These are phyloP conservation scores for Ficedula albicollis DNA, from an alignment of 2,797 vertebrate species.

Conservation along the genomic window DNA sequence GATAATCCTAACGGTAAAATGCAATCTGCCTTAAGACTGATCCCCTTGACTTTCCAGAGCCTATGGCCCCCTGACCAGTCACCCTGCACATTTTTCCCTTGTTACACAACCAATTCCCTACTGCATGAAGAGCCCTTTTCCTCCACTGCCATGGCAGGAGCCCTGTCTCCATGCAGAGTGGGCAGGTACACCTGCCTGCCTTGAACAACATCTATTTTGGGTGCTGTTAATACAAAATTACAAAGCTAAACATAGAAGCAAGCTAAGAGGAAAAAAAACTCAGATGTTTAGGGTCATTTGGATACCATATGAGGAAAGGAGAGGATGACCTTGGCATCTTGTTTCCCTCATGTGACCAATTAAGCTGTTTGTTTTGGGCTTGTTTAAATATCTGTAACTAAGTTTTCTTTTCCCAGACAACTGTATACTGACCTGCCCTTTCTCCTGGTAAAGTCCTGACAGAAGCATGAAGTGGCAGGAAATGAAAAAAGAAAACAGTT, in stretches of 20 bases:
- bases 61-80: neutral
- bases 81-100: neutral
- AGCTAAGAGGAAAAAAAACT: neutral
- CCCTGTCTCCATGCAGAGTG: neutral
- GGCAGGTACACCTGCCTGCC: neutral
- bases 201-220: neutral
- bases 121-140: neutral
- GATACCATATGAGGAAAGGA: neutral
- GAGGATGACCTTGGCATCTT: neutral
- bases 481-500: constrained; percentile 39
- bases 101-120: neutral
- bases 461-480: constrained; percentile 17
- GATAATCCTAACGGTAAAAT: neutral
- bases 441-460: neutral
- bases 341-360: neutral
- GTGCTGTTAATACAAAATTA: neutral
- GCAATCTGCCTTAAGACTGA: neutral
- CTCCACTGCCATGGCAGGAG: neutral
- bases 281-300: neutral
- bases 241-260: neutral
- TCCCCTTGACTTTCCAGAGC: neutral
- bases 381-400: constrained; percentile 17
- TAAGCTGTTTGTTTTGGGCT: neutral
- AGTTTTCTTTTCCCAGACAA: constrained; percentile 33
- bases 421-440: neutral